phyloP scores from a whole-genome alignment of 1,140 invertebrate genomes.

The Eueides isabella region DNA sequence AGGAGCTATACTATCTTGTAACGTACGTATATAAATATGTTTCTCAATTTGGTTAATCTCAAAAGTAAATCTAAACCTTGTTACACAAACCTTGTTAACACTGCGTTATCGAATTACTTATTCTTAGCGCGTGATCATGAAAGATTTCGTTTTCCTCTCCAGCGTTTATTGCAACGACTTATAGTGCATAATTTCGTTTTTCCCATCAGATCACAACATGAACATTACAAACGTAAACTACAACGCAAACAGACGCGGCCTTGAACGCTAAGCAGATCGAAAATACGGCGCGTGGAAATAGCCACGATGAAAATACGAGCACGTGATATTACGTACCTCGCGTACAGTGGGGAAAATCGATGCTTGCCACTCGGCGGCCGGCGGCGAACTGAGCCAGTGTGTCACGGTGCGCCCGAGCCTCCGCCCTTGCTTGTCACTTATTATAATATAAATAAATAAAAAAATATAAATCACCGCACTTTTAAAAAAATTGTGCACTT shows the following conservation, averaged over 20 bases:
- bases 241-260: slow-evolving; percentile 74
- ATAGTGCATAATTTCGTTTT: slow-evolving; percentile 46
- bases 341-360: slow-evolving; percentile 75
- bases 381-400: slow-evolving; percentile 77
- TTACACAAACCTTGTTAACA: slow-evolving; percentile 42
- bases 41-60: neutral
- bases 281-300: slow-evolving; percentile 79
- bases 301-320: slow-evolving; percentile 74
- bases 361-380: slow-evolving; percentile 74
- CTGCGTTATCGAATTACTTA: slow-evolving; percentile 60
- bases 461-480: slow-evolving; percentile 57
- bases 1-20: neutral
- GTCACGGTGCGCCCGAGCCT: slow-evolving; percentile 73
- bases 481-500: slow-evolving; percentile 60
- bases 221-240: slow-evolving; percentile 60
- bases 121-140: slow-evolving; percentile 55
- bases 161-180: slow-evolving; percentile 42
- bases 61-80: neutral
- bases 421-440: slow-evolving; percentile 71
- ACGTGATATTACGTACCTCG: slow-evolving; percentile 78
- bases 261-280: slow-evolving; percentile 78
- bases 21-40: neutral
- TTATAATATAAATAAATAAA: slow-evolving; percentile 33
- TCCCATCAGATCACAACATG: slow-evolving; percentile 55
- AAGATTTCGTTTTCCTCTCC: slow-evolving; percentile 63